Evolutionary conservation across 2,888 invertebrate species (phyloP), one percentile per base, ranked within the genome.

Genomic region (Dysmachus trigonus): DNA sequence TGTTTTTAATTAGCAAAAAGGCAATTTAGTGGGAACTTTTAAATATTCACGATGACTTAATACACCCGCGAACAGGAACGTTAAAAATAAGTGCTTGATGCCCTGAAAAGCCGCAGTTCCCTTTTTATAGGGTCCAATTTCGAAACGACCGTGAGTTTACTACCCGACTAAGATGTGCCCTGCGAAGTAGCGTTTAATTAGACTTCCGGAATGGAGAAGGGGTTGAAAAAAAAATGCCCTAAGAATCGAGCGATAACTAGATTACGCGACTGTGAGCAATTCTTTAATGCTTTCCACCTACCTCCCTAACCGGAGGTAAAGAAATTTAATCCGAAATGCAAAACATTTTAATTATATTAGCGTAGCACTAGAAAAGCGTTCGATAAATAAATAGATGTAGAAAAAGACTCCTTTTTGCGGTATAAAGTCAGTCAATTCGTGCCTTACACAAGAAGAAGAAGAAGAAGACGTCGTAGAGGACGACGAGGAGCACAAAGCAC

Each of bases 271-370:
- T 62, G 62, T 62, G 62, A 62, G 76, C 38, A 76, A 76, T 76
- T 76, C 38, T 76, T 76, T 38, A 22, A 38, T 22, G 22, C 76
- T 76, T 38, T 38, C 74, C 31, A 35, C 13, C n/a, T 33, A 76
- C 22, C 22, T 18, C n/a, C 5, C n/a, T n/a, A n/a, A n/a, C n/a
- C n/a, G n/a, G 18, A 18, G 35, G 35, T 13, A n/a, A 76, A 38
- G 38, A 76, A 76, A 76, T 76, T 76, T 76, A 76, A 31, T 76
- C 38, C 76, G 41, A 76, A 35, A 76, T 76, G 76, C 76, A 79
- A 79, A 51, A 79, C 79, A 79, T 47, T 79, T 79, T 79, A 79
- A 79, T 79, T 79, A 79, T 51, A 79, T 79, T 79, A 51, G 79
- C 51, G 47, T n/a, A 51, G 47, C 30, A 47, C 47, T 51, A 79